These are phyloP conservation scores for Lycocorax pyrrhopterus DNA, from an alignment of 2,113 vertebrate genomes.

Conservation along the genomic window DNA sequence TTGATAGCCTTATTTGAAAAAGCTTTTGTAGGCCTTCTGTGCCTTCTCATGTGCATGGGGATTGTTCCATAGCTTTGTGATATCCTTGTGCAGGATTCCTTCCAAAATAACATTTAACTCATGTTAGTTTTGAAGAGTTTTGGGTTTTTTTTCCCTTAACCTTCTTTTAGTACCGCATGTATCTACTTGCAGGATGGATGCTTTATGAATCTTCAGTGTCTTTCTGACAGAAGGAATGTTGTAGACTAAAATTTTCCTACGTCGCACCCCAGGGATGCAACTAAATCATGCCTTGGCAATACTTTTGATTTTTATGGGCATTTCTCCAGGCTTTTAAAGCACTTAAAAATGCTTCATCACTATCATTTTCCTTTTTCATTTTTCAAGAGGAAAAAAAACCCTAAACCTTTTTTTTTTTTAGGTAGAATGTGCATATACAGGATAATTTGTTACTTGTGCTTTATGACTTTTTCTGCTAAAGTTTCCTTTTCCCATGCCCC, in stretches of 20 bases:
- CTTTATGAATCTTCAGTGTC: neutral
- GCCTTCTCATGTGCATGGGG: neutral
- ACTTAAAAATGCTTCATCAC: neutral
- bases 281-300: neutral
- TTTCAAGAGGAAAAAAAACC: neutral
- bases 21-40: neutral
- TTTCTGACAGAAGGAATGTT: neutral
- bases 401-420: too few relatives aligned
- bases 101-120: neutral
- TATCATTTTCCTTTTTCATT: neutral
- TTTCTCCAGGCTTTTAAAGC: neutral
- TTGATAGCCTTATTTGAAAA: neutral
- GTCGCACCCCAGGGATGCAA: neutral
- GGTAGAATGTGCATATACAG: neutral
- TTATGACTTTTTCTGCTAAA: neutral
- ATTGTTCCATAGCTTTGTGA: neutral
- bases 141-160: rapidly evolving
- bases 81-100: neutral
- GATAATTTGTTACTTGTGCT: neutral
- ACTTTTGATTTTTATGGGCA: neutral
- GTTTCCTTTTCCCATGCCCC: neutral
- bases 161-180: neutral
- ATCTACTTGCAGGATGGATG: neutral
- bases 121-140: neutral
- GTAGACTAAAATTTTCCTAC: neutral